These are phyloP conservation scores for Drosophila bocqueti DNA, from an alignment of 1,140 invertebrate species.

Conservation along the genomic window DNA sequence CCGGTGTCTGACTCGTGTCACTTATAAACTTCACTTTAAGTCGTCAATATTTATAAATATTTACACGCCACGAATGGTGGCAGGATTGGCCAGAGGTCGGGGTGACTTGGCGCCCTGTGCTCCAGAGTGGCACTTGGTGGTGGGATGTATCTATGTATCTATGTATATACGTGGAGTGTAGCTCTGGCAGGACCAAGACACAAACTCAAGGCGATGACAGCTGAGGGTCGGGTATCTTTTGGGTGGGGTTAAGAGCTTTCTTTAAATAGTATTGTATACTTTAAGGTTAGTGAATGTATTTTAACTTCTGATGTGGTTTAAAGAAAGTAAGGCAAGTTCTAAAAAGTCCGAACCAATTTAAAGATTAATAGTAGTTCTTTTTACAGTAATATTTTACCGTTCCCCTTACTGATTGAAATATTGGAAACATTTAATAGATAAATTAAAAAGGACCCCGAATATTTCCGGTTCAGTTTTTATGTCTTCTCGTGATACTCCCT, in stretches of 20 bases:
- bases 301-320: not conserved
- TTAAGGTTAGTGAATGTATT: too few species aligned
- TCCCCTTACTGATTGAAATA: not conserved
- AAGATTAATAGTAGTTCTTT: not conserved
- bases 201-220: not conserved
- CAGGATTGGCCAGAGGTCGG: constrained; percentile 11
- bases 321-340: not conserved
- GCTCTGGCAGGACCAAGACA: constrained; percentile 24
- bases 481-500: not conserved
- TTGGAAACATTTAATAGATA: not conserved
- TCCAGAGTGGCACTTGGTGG: constrained; percentile 26
- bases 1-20: constrained; percentile 62
- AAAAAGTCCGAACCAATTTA: not conserved
- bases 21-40: constrained; percentile 82
- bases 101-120: constrained; percentile 16
- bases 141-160: constrained; percentile 3
- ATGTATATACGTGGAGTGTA: constrained; percentile 8
- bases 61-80: constrained; percentile 62
- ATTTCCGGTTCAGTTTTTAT: not conserved
- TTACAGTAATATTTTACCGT: not conserved
- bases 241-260: too few species aligned
- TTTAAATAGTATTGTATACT: not conserved
- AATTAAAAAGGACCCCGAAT: not conserved
- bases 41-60: constrained; percentile 83
- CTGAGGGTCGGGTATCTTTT: not conserved